Evolutionary conservation across 2,113 vertebrate genomes (phyloP).

Genomic region (Mungos mungo): DNA sequence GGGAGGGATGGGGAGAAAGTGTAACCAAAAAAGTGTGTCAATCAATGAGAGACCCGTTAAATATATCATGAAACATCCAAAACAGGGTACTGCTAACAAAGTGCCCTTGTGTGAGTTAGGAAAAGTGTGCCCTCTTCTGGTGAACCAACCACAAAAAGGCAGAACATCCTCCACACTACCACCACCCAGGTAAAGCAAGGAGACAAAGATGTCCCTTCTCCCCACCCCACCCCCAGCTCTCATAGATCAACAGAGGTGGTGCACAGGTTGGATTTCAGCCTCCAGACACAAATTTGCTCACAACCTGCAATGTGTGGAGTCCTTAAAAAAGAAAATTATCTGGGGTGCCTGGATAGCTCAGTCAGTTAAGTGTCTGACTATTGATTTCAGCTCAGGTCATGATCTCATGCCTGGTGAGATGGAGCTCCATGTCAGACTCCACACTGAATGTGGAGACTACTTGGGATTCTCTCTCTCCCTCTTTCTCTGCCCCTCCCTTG

Average conservation of each 20-base stretch:
- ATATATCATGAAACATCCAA: background rate
- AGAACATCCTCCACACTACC: background rate
- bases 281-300: background rate
- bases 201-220: background rate
- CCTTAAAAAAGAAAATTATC: background rate
- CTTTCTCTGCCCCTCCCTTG: no score
- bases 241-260: background rate
- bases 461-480: no score
- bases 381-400: no score
- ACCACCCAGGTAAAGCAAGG: background rate
- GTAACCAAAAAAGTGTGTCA: background rate
- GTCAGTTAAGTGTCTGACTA: no score
- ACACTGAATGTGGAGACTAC: no score
- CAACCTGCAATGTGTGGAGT: background rate
- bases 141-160: background rate
- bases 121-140: background rate
- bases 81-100: background rate
- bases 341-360: no score
- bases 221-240: background rate
- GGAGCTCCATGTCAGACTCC: no score
- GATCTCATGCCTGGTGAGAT: no score
- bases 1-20: fast-evolving
- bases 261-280: background rate
- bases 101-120: background rate
- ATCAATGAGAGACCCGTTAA: background rate